These are phyloP conservation scores for Mesoligia furuncula DNA, from an alignment of 2,888 invertebrate species.

Conservation along the genomic window DNA sequence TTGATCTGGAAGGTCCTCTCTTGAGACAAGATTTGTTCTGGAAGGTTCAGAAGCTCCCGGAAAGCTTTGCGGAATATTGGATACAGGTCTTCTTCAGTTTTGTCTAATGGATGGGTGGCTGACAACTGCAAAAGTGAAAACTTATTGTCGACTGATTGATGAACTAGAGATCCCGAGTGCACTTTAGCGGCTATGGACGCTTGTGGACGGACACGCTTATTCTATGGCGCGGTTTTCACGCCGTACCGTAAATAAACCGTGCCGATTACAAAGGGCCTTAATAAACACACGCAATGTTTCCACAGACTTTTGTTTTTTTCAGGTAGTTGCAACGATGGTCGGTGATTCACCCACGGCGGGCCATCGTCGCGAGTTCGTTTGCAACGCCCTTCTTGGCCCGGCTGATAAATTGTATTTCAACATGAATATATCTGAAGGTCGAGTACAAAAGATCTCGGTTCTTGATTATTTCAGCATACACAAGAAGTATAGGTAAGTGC, in stretches of 20 bases:
- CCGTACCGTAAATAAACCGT: too few species aligned
- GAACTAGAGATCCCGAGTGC: too few species aligned
- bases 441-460: conserved; percentile 70
- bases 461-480: conserved; percentile 77
- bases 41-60: neutral
- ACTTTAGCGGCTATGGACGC: too few species aligned
- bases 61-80: neutral
- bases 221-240: neutral
- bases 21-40: neutral
- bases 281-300: neutral
- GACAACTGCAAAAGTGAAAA: too few species aligned
- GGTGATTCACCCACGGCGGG: conserved; percentile 67
- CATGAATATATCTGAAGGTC: conserved; percentile 65
- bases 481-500: conserved; percentile 76
- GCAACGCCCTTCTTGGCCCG: conserved; percentile 74
- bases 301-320: conserved; percentile 17
- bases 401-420: conserved; percentile 71
- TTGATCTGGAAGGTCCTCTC: neutral
- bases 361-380: conserved; percentile 79
- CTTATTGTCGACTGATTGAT: too few species aligned
- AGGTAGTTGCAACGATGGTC: conserved; percentile 80
- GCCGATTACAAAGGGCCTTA: neutral
- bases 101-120: too few species aligned
- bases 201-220: too few species aligned
- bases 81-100: neutral